These are phyloP conservation scores for Phrynocephalus forsythii DNA, from an alignment of 2,797 vertebrate genomes.

Conservation along the genomic window DNA sequence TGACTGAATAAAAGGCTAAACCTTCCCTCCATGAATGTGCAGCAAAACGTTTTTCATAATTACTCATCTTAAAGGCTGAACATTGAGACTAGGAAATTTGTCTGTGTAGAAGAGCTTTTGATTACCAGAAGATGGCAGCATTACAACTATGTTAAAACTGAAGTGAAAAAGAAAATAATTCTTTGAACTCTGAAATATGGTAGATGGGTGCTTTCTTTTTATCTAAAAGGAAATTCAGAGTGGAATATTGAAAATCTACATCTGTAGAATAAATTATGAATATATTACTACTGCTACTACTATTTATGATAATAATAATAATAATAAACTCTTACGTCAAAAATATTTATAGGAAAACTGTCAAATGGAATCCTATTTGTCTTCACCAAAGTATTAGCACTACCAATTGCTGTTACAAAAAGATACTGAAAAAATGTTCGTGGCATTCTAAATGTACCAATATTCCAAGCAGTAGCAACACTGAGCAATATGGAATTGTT, in stretches of 20 bases:
- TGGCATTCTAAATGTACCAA: neutral
- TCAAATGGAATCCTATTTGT: neutral
- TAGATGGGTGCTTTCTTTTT: slow-evolving; percentile 37
- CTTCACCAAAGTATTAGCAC: too few relatives aligned
- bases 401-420: neutral
- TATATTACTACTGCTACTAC: too few relatives aligned
- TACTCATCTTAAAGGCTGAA: neutral
- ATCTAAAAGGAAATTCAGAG: slow-evolving; percentile 5
- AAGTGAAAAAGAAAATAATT: neutral
- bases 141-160: slow-evolving; percentile 62
- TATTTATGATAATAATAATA: too few relatives aligned
- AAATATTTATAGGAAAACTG: too few relatives aligned
- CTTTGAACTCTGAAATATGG: slow-evolving; percentile 13
- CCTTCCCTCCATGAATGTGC: neutral
- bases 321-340: too few relatives aligned
- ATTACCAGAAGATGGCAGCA: slow-evolving; percentile 78
- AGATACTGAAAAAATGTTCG: neutral
- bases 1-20: neutral
- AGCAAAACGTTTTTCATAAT: neutral
- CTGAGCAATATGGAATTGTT: neutral
- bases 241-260: slow-evolving; percentile 17
- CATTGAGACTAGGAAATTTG: neutral
- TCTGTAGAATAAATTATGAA: neutral
- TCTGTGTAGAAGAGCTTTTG: slow-evolving; percentile 3
- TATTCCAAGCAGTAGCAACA: neutral